These are phyloP conservation scores for Congeria kusceri DNA, from an alignment of 2,888 invertebrate species.

Conservation along the genomic window DNA sequence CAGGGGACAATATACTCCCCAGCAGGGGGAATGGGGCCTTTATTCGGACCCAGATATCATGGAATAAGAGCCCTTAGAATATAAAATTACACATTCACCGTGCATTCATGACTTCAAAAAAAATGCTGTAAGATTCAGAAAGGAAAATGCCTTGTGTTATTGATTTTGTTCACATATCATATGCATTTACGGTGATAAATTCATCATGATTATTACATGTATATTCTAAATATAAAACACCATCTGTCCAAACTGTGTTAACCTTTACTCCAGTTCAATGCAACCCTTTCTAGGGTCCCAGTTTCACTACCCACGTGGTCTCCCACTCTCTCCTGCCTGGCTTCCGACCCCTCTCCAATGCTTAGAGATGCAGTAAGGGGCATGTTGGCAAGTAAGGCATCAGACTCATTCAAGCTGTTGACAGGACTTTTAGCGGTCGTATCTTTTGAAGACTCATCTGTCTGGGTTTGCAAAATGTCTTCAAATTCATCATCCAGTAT, in stretches of 20 bases:
- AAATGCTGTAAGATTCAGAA: no score
- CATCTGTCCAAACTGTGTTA: neutral
- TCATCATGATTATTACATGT: no score
- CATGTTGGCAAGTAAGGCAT: slow-evolving; percentile 16
- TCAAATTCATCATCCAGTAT: slow-evolving; percentile 52
- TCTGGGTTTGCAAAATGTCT: slow-evolving; percentile 39
- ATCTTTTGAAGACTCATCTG: neutral
- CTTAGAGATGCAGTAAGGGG: slow-evolving; percentile 17
- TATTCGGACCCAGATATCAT: no score
- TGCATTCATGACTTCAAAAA: no score
- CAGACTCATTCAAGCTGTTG: slow-evolving; percentile 12
- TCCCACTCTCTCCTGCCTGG: neutral
- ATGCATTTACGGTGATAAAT: no score
- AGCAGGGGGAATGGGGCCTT: no score
- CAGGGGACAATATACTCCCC: no score
- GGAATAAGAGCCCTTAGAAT: no score
- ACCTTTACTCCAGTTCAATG: neutral
- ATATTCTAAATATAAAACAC: neutral
- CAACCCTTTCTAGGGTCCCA: neutral
- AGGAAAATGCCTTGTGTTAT: no score
- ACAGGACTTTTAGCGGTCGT: neutral
- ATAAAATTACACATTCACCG: no score
- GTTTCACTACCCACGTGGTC: neutral
- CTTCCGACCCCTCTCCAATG: slow-evolving; percentile 1
- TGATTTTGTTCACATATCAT: no score